Conservation (phyloP, 2,888 invertebrate species). For the Celastrina argiolus region DNA sequence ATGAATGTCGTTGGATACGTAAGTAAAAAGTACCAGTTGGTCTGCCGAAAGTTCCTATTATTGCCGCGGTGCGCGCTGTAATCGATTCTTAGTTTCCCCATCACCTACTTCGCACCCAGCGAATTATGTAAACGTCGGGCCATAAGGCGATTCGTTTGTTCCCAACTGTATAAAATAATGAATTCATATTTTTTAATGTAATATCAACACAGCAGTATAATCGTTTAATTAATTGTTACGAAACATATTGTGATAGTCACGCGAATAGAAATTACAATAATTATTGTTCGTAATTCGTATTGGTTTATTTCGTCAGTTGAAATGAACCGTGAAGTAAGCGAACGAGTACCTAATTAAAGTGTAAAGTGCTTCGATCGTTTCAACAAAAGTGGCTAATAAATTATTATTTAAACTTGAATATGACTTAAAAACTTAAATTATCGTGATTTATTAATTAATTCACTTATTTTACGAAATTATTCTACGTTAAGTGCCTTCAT, state of each 20-base stretch:
- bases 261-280: background rate
- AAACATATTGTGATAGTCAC: background rate
- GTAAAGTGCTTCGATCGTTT: background rate
- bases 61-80: too few relatives aligned
- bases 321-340: background rate
- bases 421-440: too few relatives aligned
- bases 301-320: background rate
- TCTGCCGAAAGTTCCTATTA: too few relatives aligned
- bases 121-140: too few relatives aligned
- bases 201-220: constrained; percentile 6
- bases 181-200: background rate
- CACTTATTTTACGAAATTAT: too few relatives aligned
- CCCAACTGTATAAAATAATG: background rate
- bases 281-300: background rate
- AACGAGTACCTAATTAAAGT: background rate
- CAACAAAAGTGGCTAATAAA: background rate
- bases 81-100: too few relatives aligned
- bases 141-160: background rate
- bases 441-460: too few relatives aligned
- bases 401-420: too few relatives aligned
- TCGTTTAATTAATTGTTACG: background rate
- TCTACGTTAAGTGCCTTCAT: too few relatives aligned
- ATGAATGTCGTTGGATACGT: too few relatives aligned
- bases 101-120: too few relatives aligned
- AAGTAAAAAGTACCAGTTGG: too few relatives aligned